Percentiles rank a stretch among this genome's conserved stretches.
Conservation (phyloP, 2,797 vertebrate species). For the Miopithecus talapoin region DNA sequence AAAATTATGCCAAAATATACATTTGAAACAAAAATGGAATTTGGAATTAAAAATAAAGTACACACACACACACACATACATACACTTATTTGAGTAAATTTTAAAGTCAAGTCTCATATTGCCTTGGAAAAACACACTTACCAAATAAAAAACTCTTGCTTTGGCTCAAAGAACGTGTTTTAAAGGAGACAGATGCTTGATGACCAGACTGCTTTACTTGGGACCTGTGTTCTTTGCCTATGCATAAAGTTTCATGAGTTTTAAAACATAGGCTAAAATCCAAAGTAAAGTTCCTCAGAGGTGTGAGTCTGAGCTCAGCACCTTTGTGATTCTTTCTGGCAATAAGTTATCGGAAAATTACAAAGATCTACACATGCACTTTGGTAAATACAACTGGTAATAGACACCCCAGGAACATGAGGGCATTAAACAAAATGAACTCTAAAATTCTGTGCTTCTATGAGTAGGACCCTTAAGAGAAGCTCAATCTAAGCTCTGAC, state of each 20-base stretch:
- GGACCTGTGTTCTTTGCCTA: background rate
- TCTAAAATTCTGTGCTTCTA: background rate
- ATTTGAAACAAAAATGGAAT: background rate
- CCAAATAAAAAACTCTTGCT: background rate
- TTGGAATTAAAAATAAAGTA: background rate
- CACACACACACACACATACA: background rate
- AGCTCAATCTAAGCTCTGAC: background rate
- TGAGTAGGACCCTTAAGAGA: background rate
- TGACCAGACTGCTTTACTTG: constrained; percentile 4
- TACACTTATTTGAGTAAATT: background rate
- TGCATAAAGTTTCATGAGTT: background rate
- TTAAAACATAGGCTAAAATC: constrained; percentile 2
- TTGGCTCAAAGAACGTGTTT: background rate
- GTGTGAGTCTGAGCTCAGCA: background rate
- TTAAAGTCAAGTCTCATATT: background rate
- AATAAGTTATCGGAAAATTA: background rate
- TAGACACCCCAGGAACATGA: background rate
- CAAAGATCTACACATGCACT: background rate
- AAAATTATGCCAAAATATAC: background rate
- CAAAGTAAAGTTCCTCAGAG: background rate
- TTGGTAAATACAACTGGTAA: background rate
- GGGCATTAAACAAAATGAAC: background rate
- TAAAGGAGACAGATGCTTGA: background rate
- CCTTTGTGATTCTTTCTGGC: background rate
- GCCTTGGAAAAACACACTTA: background rate